These are phyloP conservation scores for Epinephelus lanceolatus DNA, from an alignment of 2,113 vertebrate genomes.

Conservation along the genomic window DNA sequence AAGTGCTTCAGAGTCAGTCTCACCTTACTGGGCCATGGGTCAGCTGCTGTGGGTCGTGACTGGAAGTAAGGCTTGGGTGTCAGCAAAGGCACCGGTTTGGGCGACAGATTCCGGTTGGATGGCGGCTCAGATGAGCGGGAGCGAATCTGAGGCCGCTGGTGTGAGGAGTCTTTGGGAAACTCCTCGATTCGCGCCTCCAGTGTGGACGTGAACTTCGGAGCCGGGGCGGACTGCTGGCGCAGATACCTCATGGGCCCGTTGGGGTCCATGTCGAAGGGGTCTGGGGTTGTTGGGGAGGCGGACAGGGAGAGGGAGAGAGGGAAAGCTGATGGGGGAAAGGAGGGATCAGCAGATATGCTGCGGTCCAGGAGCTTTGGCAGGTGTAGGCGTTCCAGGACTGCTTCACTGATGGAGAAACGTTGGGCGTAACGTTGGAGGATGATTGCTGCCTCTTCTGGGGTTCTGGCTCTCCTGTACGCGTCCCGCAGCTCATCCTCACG, in stretches of 20 bases:
- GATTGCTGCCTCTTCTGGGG: slow-evolving; percentile 90
- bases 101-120: slow-evolving; percentile 83
- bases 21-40: slow-evolving; percentile 91
- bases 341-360: slow-evolving; percentile 93
- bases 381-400: slow-evolving; percentile 92
- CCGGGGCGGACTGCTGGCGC: slow-evolving; percentile 92
- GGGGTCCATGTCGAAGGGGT: slow-evolving; percentile 68
- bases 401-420: slow-evolving; percentile 97
- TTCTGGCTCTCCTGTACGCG: slow-evolving; percentile 89
- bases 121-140: slow-evolving; percentile 83
- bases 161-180: slow-evolving; percentile 65
- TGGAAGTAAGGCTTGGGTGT: slow-evolving; percentile 92
- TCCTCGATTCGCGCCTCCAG: slow-evolving; percentile 91
- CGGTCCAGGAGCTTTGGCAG: slow-evolving; percentile 95
- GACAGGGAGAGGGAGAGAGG: slow-evolving; percentile 76
- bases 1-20: background rate
- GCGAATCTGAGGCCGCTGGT: slow-evolving; percentile 79
- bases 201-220: slow-evolving; percentile 93
- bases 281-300: slow-evolving; percentile 81
- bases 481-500: slow-evolving; percentile 92
- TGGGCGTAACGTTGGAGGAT: slow-evolving; percentile 94
- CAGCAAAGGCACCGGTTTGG: slow-evolving; percentile 91
- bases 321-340: slow-evolving; percentile 77
- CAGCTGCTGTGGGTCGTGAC: slow-evolving; percentile 82
- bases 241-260: slow-evolving; percentile 89